Evolutionary conservation across 1,140 invertebrate genomes (phyloP).

Genomic region (Coelopa frigida): DNA sequence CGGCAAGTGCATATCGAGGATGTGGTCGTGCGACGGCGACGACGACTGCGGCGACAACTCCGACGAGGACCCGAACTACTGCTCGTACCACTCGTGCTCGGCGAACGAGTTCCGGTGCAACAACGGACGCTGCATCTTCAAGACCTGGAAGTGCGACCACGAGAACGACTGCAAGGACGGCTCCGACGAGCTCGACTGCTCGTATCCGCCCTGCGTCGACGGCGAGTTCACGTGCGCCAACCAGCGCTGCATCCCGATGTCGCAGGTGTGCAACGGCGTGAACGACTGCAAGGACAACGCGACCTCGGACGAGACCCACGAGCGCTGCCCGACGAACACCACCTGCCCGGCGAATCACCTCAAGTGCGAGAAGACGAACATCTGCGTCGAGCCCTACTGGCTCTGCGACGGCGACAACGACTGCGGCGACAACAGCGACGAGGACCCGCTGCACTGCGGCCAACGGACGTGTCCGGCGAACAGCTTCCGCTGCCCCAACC

Average conservation of each 20-base stretch:
- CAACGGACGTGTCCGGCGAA: constrained; percentile 83
- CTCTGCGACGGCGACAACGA: constrained; percentile 91
- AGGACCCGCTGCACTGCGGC: constrained; percentile 82
- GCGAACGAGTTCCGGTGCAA: constrained; percentile 89
- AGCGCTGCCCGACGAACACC: constrained; percentile 75
- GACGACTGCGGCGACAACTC: constrained; percentile 91
- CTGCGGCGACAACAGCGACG: constrained; percentile 93
- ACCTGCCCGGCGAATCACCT: constrained; percentile 81
- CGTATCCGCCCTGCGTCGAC: constrained; percentile 80
- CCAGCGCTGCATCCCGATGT: constrained; percentile 77
- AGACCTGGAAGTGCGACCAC: constrained; percentile 89
- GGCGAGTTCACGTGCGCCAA: constrained; percentile 93
- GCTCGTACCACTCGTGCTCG: constrained; percentile 88
- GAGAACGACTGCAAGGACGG: constrained; percentile 93
- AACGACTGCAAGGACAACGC: constrained; percentile 92
- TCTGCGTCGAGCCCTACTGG: constrained; percentile 93
- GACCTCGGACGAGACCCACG: constrained; percentile 84
- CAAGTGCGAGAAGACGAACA: constrained; percentile 89
- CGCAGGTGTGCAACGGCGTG: constrained; percentile 85
- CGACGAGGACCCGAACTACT: constrained; percentile 90
- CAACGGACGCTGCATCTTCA: constrained; percentile 91
- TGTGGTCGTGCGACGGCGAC: constrained; percentile 93
- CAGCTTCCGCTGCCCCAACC: constrained; percentile 82
- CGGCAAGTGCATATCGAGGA: constrained; percentile 87
- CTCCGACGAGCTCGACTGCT: constrained; percentile 87